phyloP scores from a whole-genome alignment of 2,888 invertebrate genomes.

The Trypoxylon attenuatum region DNA sequence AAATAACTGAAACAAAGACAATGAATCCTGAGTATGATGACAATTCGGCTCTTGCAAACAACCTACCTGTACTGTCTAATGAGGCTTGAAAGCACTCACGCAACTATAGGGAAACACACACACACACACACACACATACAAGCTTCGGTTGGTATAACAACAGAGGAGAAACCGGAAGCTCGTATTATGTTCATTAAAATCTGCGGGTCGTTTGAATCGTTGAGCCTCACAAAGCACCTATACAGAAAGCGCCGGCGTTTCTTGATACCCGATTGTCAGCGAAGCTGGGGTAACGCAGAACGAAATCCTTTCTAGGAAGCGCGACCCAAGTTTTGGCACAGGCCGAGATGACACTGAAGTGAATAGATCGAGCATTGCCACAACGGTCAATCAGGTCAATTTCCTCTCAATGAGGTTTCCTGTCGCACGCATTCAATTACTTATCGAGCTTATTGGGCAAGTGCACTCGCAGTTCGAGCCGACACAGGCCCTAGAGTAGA shows the following conservation, averaged over 20 bases:
- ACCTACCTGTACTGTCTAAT: constrained; percentile 13
- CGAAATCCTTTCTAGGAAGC: constrained; percentile 21
- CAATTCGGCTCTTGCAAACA: no score
- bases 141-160: no score
- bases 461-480: constrained; percentile 3
- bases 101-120: constrained; percentile 1
- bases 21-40: no score
- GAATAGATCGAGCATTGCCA: constrained; percentile 22
- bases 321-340: not conserved
- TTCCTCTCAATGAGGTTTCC: constrained; percentile 37
- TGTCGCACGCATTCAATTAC: constrained; percentile 43
- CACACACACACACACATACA: no score
- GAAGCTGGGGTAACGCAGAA: constrained; percentile 13
- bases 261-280: constrained; percentile 25
- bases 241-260: constrained; percentile 43
- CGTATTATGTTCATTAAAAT: constrained; percentile 54
- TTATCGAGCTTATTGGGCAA: constrained; percentile 30
- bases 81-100: constrained; percentile 6
- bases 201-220: constrained; percentile 39
- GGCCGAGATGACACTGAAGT: not conserved
- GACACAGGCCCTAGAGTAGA: no score
- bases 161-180: constrained; percentile 48
- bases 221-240: constrained; percentile 20
- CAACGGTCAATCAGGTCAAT: constrained; percentile 46
- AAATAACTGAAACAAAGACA: no score